Evolutionary conservation across 2,888 invertebrate genomes (phyloP).

Genomic region (Calameuta filiformis): DNA sequence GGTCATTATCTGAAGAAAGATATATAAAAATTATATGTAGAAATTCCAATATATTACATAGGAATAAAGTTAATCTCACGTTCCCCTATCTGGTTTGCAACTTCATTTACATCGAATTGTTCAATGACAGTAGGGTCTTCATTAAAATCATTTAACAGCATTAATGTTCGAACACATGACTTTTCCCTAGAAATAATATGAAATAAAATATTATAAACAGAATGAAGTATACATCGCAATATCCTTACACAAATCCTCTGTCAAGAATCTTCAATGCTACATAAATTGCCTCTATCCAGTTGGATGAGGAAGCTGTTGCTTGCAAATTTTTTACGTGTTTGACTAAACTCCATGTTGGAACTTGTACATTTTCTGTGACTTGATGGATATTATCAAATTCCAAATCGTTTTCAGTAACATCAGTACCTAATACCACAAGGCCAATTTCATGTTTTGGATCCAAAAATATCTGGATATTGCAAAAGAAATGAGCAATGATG

Average conservation of each 20-base stretch:
- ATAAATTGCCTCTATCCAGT: constrained; percentile 9
- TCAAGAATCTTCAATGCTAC: constrained; percentile 2
- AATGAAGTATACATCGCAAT: not conserved
- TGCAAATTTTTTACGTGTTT: not conserved
- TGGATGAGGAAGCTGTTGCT: not conserved
- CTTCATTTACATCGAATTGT: not conserved
- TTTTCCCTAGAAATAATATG: not conserved
- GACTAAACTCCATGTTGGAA: constrained; percentile 33
- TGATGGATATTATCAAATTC: constrained; percentile 32
- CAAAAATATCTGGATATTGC: constrained; percentile 42
- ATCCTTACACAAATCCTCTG: not conserved
- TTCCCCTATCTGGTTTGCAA: not conserved
- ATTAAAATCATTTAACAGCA: not conserved
- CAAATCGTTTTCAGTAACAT: constrained; percentile 31
- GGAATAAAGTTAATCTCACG: not conserved
- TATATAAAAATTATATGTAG: not conserved
- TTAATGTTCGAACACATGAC: not conserved
- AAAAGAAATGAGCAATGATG: not conserved
- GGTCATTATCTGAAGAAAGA: not conserved
- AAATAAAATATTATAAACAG: not conserved
- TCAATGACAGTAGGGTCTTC: not conserved
- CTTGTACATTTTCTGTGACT: constrained; percentile 24
- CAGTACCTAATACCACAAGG: constrained; percentile 40
- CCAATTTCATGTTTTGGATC: constrained; percentile 43
- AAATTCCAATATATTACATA: not conserved